Evolutionary conservation across 2,888 invertebrate genomes (phyloP), one percentile per base, ranked within the genome.

Genomic region (Lottia gigantea): DNA sequence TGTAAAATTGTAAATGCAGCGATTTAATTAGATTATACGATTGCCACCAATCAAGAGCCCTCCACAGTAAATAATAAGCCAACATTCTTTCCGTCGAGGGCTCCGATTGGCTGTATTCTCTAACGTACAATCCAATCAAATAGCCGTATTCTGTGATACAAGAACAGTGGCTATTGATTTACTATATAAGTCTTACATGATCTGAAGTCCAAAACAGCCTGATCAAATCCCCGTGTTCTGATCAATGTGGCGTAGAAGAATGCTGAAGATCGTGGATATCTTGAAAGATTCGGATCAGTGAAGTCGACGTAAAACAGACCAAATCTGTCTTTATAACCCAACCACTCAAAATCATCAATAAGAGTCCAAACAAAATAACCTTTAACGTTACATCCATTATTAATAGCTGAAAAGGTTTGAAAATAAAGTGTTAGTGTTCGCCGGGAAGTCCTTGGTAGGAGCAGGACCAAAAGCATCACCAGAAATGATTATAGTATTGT

Each of bases 261-360:
- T 1, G 84, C 87, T 2, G 94, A 93, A 66, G 91, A 86, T 88
- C 93, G 94, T 40, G 92, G 91, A 69, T 92, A 92, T 74, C 94
- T 90, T 63, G 92, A 91, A 82, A 92, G 91, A 76, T 92, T 90
- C 7, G 92, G 92, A 82, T 92, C 91, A 67, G 90, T 89, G 85
- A 93, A 93, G 88, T 94, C 92, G 61, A 94, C 93, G 84, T 92
- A 91, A 83, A 92, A 92, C 66, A 94, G 89, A 74, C 94, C 94
- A 88, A 93, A 94, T 64, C 82, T 82, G 40, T 82, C 93, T 91
- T 92, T 92, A 84, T 91, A 95, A 49, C 91, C 90, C 71, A 90
- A 90, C 95, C 95, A 95, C 86, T 95, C 95, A 86, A 93, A 94
- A 83, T 94, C 94, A 83, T 95, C 95, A 88, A 95, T 90, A n/a